Evolutionary conservation across 92 coral and sea anemone species (phyloP).

Genomic region (Porites evermanni): DNA sequence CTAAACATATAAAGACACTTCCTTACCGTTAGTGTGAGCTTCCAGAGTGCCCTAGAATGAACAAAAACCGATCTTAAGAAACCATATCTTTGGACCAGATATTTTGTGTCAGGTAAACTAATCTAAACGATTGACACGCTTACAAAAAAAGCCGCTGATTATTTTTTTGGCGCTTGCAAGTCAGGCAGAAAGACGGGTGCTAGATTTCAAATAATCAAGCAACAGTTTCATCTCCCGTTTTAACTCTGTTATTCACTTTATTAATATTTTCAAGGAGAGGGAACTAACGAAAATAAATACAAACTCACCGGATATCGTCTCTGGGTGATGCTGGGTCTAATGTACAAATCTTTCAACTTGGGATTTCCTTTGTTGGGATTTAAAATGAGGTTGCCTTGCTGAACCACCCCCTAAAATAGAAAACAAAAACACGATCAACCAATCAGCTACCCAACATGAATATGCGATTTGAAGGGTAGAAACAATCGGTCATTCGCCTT

Average conservation of each 20-base stretch:
- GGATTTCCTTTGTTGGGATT: constrained; percentile 94
- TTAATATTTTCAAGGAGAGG: background rate
- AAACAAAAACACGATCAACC: background rate
- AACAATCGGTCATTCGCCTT: background rate
- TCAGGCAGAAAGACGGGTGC: no score
- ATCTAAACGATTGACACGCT: no score
- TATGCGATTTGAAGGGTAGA: background rate
- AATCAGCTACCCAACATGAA: no score
- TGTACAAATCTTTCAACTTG: constrained; percentile 95
- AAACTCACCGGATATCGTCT: constrained; percentile 87
- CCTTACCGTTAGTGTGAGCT: constrained; percentile 92
- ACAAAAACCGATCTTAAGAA: background rate
- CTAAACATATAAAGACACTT: background rate
- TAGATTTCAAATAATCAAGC: no score
- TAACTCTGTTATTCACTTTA: no score
- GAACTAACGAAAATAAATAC: background rate
- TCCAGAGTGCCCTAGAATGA: constrained; percentile 89
- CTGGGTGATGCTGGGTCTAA: constrained; percentile 90
- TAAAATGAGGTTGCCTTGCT: constrained; percentile 89
- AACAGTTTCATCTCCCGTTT: background rate
- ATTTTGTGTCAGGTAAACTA: no score
- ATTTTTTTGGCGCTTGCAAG: no score
- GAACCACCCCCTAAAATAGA: constrained; percentile 86
- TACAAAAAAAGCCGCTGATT: no score
- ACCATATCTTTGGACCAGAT: no score